Evolutionary conservation across 2,888 invertebrate genomes (phyloP).

Genomic region (Orthonevra nobilis): DNA sequence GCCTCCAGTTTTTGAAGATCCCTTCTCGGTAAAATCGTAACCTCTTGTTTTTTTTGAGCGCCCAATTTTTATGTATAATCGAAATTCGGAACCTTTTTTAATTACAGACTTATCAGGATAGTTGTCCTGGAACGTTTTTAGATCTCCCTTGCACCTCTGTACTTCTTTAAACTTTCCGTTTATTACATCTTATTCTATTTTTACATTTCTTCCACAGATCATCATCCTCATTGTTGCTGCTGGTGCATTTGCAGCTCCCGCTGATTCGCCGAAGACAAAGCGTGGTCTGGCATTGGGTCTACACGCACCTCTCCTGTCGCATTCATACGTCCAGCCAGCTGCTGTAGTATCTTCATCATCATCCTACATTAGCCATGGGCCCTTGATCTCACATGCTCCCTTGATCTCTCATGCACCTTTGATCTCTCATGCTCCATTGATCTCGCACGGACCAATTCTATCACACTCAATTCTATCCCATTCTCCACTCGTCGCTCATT

Average conservation of each 20-base stretch:
- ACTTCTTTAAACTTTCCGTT: no score
- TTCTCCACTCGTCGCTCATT: conserved; percentile 72
- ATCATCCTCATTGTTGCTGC: conserved; percentile 58
- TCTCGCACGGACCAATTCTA: conserved; percentile 23
- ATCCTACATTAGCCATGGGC: conserved; percentile 63
- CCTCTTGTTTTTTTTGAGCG: no score
- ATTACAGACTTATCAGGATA: no score
- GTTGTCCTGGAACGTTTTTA: no score
- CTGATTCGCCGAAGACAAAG: conserved; percentile 73
- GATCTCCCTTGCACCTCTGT: no score
- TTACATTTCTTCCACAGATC: conserved; percentile 28
- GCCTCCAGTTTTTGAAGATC: no score
- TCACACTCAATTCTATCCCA: conserved; percentile 21
- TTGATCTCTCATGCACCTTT: conserved; percentile 61
- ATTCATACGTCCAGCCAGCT: conserved; percentile 75
- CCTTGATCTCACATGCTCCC: conserved; percentile 71
- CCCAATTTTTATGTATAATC: no score
- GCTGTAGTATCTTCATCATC: conserved; percentile 73
- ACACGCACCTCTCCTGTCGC: conserved; percentile 75
- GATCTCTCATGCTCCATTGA: conserved; percentile 70
- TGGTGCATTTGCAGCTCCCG: conserved; percentile 74
- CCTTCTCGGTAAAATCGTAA: no score
- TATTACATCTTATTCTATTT: no score
- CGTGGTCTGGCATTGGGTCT: conserved; percentile 76
- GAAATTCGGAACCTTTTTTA: no score